A percentile compares a stretch with the other conserved stretches of the same genome.
These are phyloP conservation scores for Drosophila colorata DNA, from an alignment of 2,888 invertebrate species.

Conservation along the genomic window DNA sequence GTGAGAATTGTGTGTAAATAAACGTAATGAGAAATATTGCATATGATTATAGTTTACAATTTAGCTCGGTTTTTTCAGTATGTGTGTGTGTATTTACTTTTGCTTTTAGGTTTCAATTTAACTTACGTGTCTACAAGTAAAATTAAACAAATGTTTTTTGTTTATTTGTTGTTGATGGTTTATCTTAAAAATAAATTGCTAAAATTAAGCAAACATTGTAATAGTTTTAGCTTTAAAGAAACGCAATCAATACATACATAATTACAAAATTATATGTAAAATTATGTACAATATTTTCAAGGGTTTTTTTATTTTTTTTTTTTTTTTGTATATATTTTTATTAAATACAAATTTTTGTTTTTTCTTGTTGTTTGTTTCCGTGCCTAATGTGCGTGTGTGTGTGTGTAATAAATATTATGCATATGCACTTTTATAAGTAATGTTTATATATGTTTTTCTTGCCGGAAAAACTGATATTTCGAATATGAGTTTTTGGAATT, in stretches of 20 bases:
- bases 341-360: conserved; percentile 22
- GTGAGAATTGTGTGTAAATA: conserved; percentile 43
- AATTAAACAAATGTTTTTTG: conserved; percentile 40
- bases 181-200: conserved; percentile 46
- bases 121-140: conserved; percentile 39
- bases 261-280: conserved; percentile 78
- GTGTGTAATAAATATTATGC: conserved; percentile 67
- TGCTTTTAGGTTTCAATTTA: conserved; percentile 16
- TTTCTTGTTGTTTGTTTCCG: conserved; percentile 11
- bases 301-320: conserved; percentile 4
- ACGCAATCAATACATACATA: conserved; percentile 68
- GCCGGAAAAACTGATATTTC: conserved; percentile 63
- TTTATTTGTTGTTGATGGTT: conserved; percentile 13
- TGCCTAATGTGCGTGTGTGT: conserved; percentile 56
- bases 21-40: conserved; percentile 71
- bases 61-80: conserved; percentile 16
- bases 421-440: conserved; percentile 44
- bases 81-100: conserved; percentile 7
- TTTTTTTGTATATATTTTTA: conserved; percentile 9
- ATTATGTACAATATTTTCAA: conserved; percentile 64
- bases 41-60: conserved; percentile 35
- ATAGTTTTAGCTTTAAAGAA: conserved; percentile 57
- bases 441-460: conserved; percentile 38
- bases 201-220: conserved; percentile 72
- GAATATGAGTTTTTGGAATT: conserved; percentile 63